phyloP scores from a whole-genome alignment of 2,888 invertebrate species.

The Acanthosoma haemorrhoidale region DNA sequence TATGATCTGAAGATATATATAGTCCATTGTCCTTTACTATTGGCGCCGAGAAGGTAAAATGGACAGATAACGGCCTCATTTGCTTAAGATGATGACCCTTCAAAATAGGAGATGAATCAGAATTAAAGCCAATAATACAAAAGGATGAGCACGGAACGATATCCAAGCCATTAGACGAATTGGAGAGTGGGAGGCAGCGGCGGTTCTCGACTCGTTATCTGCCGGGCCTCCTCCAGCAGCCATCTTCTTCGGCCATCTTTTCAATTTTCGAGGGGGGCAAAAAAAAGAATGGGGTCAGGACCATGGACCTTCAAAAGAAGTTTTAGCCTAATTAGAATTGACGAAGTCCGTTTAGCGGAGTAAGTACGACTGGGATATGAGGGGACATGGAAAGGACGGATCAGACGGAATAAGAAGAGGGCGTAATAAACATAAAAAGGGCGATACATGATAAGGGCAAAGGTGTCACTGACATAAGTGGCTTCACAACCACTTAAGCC shows the following conservation, averaged over 20 bases:
- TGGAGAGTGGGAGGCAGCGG: too few relatives aligned
- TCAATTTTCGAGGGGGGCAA: background rate
- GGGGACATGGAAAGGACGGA: background rate
- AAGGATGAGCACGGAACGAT: too few relatives aligned
- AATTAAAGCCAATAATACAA: too few relatives aligned
- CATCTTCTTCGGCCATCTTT: background rate
- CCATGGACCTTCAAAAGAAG: background rate
- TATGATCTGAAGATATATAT: too few relatives aligned
- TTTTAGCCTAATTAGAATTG: slow-evolving; percentile 24
- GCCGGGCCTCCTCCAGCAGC: background rate
- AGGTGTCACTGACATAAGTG: too few relatives aligned
- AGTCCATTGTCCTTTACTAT: too few relatives aligned
- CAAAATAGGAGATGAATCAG: too few relatives aligned
- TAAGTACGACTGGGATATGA: background rate
- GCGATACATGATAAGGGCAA: too few relatives aligned
- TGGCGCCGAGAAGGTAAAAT: too few relatives aligned
- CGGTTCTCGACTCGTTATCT: background rate
- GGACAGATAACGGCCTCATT: too few relatives aligned
- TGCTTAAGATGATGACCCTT: too few relatives aligned
- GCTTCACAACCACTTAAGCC: too few relatives aligned
- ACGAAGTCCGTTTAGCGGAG: slow-evolving; percentile 3
- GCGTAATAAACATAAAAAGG: slow-evolving; percentile 1
- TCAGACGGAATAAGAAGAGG: slow-evolving; percentile 12
- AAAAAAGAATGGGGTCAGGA: background rate
- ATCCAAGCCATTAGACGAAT: background rate